Percentiles rank a stretch among this genome's conserved stretches.
phyloP scores from a whole-genome alignment of 2,888 invertebrate species.

The Meganola albula region DNA sequence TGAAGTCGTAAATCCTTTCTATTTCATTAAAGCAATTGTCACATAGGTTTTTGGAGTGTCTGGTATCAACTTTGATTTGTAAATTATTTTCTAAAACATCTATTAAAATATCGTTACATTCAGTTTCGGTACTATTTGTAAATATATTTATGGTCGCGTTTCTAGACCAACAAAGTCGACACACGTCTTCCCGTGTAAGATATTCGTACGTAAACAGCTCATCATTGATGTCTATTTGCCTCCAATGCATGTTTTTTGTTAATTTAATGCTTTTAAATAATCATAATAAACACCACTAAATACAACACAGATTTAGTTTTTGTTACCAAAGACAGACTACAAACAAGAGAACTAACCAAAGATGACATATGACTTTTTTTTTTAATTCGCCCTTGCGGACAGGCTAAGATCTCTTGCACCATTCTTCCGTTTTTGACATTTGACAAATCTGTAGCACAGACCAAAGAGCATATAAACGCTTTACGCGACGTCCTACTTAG shows the following conservation, averaged over 20 bases:
- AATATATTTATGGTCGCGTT: constrained; percentile 38
- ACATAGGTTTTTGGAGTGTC: constrained; percentile 47
- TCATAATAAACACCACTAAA: too few relatives aligned
- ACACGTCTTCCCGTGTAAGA: constrained; percentile 50
- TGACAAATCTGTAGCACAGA: too few relatives aligned
- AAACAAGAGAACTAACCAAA: too few relatives aligned
- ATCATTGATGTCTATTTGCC: constrained; percentile 23
- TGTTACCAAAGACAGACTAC: too few relatives aligned
- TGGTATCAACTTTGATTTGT: constrained; percentile 39
- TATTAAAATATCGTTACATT: constrained; percentile 24
- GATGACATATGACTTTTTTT: too few relatives aligned
- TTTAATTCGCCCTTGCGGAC: too few relatives aligned
- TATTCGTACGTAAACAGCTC: constrained; percentile 49
- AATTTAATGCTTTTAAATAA: too few relatives aligned
- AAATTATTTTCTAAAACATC: constrained; percentile 50
- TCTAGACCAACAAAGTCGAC: constrained; percentile 56
- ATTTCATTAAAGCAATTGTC: constrained; percentile 42
- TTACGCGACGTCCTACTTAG: too few relatives aligned
- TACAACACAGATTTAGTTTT: too few relatives aligned
- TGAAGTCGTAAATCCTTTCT: constrained; percentile 50
- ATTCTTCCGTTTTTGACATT: too few relatives aligned
- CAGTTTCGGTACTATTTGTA: constrained; percentile 18
- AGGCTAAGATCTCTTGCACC: too few relatives aligned
- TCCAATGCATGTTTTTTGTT: constrained; percentile 31
- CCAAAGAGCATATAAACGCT: too few relatives aligned